Percentiles rank a stretch among this genome's conserved stretches.
phyloP scores from a whole-genome alignment of 2,113 vertebrate species.

The Narcine bancroftii region DNA sequence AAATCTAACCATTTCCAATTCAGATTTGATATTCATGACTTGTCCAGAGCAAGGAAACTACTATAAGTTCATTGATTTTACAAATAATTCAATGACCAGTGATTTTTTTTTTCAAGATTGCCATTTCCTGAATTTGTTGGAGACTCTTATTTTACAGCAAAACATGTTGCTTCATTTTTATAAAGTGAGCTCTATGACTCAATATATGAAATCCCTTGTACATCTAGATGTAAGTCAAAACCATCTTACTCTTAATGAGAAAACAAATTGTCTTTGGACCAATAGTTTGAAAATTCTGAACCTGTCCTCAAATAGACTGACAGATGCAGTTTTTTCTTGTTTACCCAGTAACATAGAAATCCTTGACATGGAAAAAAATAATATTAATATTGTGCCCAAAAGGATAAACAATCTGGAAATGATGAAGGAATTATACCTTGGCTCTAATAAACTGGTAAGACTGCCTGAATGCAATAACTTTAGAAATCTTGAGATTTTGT shows the following conservation, averaged over 20 bases:
- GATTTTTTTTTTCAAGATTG: slow-evolving; percentile 70
- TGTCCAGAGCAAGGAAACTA: slow-evolving; percentile 63
- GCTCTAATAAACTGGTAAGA: slow-evolving; percentile 62
- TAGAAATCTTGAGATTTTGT: slow-evolving; percentile 52
- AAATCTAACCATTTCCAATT: slow-evolving; percentile 54
- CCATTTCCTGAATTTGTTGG: slow-evolving; percentile 50
- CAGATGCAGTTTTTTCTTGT: slow-evolving; percentile 63
- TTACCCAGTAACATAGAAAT: slow-evolving; percentile 54
- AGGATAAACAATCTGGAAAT: slow-evolving; percentile 47
- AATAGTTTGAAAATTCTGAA: slow-evolving; percentile 57
- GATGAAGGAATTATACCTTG: slow-evolving; percentile 68
- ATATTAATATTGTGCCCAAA: slow-evolving; percentile 56
- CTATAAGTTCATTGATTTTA: slow-evolving; percentile 64
- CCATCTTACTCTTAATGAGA: slow-evolving; percentile 47
- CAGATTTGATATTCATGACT: slow-evolving; percentile 68
- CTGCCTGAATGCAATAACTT: slow-evolving; percentile 62
- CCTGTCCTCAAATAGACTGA: slow-evolving; percentile 66
- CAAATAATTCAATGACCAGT: slow-evolving; percentile 59
- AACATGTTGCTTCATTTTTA: slow-evolving; percentile 68
- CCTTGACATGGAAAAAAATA: slow-evolving; percentile 66
- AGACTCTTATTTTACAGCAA: slow-evolving; percentile 54
- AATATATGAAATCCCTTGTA: slow-evolving; percentile 60
- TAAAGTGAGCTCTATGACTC: slow-evolving; percentile 57
- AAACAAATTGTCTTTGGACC: slow-evolving; percentile 58
- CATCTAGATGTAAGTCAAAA: slow-evolving; percentile 70